Evolutionary conservation across 2,113 vertebrate genomes (phyloP).

Genomic region (Hemiprocne comata): DNA sequence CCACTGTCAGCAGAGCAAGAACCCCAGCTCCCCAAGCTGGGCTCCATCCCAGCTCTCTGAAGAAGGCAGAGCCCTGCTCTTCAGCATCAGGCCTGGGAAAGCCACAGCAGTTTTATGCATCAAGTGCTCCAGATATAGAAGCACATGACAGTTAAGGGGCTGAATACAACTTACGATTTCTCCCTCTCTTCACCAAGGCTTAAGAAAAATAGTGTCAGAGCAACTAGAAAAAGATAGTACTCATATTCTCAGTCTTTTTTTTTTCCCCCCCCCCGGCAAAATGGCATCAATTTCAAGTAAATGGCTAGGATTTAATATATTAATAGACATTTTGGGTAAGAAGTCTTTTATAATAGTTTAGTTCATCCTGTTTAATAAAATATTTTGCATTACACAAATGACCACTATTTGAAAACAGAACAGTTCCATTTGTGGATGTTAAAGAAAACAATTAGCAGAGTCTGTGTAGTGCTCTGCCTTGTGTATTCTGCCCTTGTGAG

Average conservation of each 20-base stretch:
- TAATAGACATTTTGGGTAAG: not conserved
- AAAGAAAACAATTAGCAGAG: not conserved
- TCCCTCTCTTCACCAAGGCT: not conserved
- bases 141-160: not conserved
- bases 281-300: not conserved
- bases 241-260: not conserved
- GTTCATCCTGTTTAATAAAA: not conserved
- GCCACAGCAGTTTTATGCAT: not conserved
- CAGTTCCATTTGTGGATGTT: not conserved
- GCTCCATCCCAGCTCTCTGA: not conserved
- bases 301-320: not conserved
- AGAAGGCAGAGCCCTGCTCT: not conserved
- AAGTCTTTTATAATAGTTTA: not conserved
- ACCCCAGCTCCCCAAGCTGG: fast-evolving
- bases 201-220: not conserved
- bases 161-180: not conserved
- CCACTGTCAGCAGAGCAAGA: not conserved
- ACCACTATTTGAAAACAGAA: not conserved
- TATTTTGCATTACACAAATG: not conserved
- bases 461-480: not conserved
- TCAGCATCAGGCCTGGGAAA: not conserved
- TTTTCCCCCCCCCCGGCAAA: not conserved
- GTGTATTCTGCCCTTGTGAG: not conserved
- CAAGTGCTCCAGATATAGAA: not conserved
- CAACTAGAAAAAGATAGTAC: not conserved